These are phyloP conservation scores for Ailuropoda melanoleuca DNA, from an alignment of 2,113 vertebrate genomes.

Conservation along the genomic window DNA sequence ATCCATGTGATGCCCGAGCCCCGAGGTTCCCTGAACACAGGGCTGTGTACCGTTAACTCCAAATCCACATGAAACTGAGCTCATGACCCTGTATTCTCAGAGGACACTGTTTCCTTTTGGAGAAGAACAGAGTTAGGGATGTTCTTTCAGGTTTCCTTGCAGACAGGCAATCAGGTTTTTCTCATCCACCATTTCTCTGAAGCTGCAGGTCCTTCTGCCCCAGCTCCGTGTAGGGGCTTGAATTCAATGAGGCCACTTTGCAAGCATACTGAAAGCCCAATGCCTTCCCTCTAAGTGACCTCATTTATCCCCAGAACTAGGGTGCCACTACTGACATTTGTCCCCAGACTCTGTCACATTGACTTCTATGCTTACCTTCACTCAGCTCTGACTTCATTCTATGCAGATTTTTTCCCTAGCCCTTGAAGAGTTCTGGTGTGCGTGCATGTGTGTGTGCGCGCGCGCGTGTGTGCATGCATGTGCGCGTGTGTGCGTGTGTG, in stretches of 20 bases:
- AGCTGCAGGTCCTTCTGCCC: not conserved
- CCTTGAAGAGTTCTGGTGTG: not conserved
- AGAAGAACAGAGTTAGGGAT: not conserved
- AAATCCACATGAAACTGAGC: not conserved
- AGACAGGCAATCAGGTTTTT: not conserved
- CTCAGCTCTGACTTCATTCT: not conserved
- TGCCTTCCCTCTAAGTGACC: rapidly evolving
- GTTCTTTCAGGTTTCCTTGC: not conserved
- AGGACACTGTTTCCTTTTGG: not conserved
- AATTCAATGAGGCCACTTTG: not conserved
- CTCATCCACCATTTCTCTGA: not conserved
- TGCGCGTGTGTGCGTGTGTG: not conserved
- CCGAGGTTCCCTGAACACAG: not conserved
- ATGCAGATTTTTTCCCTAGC: not conserved
- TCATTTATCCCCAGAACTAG: not conserved
- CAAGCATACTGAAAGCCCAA: too few relatives aligned
- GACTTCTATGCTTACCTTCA: not conserved
- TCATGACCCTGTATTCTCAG: not conserved
- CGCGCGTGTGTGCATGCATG: not conserved
- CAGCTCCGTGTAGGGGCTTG: not conserved
- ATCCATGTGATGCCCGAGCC: too few relatives aligned
- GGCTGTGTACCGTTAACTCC: not conserved
- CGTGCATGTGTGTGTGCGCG: rapidly evolving
- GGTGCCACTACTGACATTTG: not conserved
- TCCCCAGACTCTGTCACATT: not conserved